Evolutionary conservation across 2,113 vertebrate species (phyloP), one percentile per base, ranked within the genome.

Genomic region (Semnornis frantzii): DNA sequence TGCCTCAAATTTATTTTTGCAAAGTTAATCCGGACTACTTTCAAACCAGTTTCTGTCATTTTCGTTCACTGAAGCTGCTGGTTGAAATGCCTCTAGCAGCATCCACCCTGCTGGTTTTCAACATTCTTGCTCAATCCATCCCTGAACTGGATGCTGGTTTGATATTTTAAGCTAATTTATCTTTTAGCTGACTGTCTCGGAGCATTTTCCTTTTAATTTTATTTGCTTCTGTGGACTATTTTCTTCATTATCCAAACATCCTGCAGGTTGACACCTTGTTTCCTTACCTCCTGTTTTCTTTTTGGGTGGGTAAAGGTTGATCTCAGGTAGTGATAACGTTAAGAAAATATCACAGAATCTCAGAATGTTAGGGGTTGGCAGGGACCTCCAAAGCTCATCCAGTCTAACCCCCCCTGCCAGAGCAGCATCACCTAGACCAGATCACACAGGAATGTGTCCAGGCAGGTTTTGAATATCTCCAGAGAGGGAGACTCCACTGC

Each of bases 1-100:
- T 80, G 42, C 82, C 52, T 91, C 85, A 85, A 90, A 77, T 66
- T 62, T 69, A 10, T 85, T 93, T 93, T 85, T 87, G 6, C 52
- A 60, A 57, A 44, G 46, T 68, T 94, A 54, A 60, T 80, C 48
- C 92, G 82, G 75, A 69, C 58, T 60, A 8, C 23, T 77, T 91
- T 75, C 76, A 83, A 64, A 74, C 6, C 11, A 64, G 31, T 59
- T 85, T n/a, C 50, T 71, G 64, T 74, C 52, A 74, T 93, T 93
- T 92, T 70, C n/a, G 39, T 54, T 27, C 24, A 50, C 34, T 27
- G 71, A 66, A 34, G 4, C n/a, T 75, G 34, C 52, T 84, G 20
- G 42, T 55, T 90, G 50, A 86, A 90, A 66, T 76, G n/a, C 28
- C 30, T 87, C 55, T 59, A 77, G 46, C 2, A 20, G 23, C 5